phyloP scores from a whole-genome alignment of 2,888 invertebrate species.

The Drosophila diplacantha region DNA sequence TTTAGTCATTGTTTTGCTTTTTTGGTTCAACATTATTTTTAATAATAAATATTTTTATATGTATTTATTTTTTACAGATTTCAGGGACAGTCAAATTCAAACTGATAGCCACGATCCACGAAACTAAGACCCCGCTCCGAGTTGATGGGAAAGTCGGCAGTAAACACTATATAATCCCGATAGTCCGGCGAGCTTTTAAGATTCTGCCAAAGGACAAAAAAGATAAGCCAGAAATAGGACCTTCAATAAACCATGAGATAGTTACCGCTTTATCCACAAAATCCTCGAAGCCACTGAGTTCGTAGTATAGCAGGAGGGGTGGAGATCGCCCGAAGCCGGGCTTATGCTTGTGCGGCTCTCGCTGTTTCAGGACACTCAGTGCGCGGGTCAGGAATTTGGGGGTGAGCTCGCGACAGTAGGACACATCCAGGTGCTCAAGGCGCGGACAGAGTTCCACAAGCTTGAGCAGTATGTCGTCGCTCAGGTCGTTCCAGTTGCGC shows the following conservation, averaged over 20 bases:
- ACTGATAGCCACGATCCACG: slow-evolving; percentile 72
- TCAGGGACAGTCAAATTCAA: slow-evolving; percentile 62
- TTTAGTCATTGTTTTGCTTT: not conserved
- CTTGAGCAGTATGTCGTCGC: slow-evolving; percentile 58
- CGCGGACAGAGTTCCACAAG: slow-evolving; percentile 62
- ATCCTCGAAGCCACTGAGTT: slow-evolving; percentile 63
- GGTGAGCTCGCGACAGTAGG: slow-evolving; percentile 65
- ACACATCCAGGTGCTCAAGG: slow-evolving; percentile 67
- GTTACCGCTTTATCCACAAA: slow-evolving; percentile 61
- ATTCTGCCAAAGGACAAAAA: slow-evolving; percentile 47
- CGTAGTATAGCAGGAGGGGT: slow-evolving; percentile 61
- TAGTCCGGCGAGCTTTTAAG: slow-evolving; percentile 56
- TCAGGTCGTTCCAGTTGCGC: slow-evolving; percentile 60
- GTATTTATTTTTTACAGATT: slow-evolving; percentile 6
- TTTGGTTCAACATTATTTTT: slow-evolving; percentile 29
- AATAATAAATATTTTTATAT: slow-evolving; percentile 31
- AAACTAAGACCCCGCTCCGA: slow-evolving; percentile 71
- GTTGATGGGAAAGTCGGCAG: slow-evolving; percentile 62
- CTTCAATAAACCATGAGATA: not conserved
- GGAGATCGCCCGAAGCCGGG: slow-evolving; percentile 36
- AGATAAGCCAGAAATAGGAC: not conserved
- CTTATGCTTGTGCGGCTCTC: slow-evolving; percentile 45
- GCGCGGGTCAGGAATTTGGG: slow-evolving; percentile 55
- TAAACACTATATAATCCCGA: slow-evolving; percentile 54
- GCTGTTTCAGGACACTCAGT: slow-evolving; percentile 49